Base-by-base conservation (phyloP, 2,888 invertebrate species). In the Limnephilus lunatus region DNA sequence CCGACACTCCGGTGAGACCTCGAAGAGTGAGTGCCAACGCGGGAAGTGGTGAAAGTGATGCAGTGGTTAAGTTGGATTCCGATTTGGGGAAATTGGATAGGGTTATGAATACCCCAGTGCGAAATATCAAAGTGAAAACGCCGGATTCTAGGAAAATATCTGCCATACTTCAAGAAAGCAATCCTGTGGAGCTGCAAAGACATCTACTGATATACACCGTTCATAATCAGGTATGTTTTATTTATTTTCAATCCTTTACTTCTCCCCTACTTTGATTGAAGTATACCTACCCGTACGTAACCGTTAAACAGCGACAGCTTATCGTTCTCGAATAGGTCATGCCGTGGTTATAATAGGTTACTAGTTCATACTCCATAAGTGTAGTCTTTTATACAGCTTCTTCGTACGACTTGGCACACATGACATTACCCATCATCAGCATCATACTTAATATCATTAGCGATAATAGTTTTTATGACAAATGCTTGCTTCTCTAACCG, bases 81-180 rank as follows among this genome's bases (percentile, higher is more conserved):
- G 93, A 93, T 44, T 95, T 97, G 93, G 97, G 98, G 93, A 97
- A 97, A 85, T 96, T 98, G 93, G 98, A 98, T 95, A 96, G 96
- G 90, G 96, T 97, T 94, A 96, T 98, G 86, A 97, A 97, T 94
- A 97, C 97, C 83, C 97, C 97, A 32, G 95, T 96, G 93, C 96
- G 97, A 44, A 96, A 97, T 93, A 96, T 97, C 93, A 97, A 97
- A 94, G 97, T 97, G 93, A 96, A 97, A 94, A 96, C 97, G 92
- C 97, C 97, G 25, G 97, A 98, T 95, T 96, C 97, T 92, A 97
- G 96, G 94, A 98, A 98, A 95, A 97, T 98, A 95, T 97, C 97
- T 94, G 98, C 98, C 95, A 98, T 98, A 96, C 97, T 98, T 94
- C 96, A 97, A 94, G 98, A 98, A 96, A 97, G 97, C 94, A 98